Evolutionary conservation across 2,888 invertebrate species (phyloP).

Genomic region (Sphaeridia pumilis): DNA sequence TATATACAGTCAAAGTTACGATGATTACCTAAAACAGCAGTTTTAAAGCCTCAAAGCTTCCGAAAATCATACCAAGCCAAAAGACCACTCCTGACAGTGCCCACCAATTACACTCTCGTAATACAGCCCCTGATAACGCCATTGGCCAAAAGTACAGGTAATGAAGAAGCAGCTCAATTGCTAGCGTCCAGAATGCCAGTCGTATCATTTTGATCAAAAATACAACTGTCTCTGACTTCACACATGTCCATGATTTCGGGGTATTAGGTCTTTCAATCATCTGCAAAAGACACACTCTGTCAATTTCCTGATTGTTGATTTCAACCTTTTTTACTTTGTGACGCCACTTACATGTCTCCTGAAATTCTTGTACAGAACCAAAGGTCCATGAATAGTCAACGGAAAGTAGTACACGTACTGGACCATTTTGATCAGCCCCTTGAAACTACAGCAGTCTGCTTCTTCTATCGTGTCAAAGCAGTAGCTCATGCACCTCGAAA

Average conservation of each 20-base stretch:
- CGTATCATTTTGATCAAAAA: slow-evolving; percentile 39
- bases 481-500: slow-evolving; percentile 58
- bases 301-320: too few species aligned
- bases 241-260: background rate
- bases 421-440: slow-evolving; percentile 45
- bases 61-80: slow-evolving; percentile 60
- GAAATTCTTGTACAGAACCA: slow-evolving; percentile 64
- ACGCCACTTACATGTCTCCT: slow-evolving; percentile 42
- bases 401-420: slow-evolving; percentile 75
- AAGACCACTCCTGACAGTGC: slow-evolving; percentile 74
- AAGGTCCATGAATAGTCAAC: slow-evolving; percentile 69
- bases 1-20: too few species aligned
- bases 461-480: slow-evolving; percentile 47
- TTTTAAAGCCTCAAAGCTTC: too few species aligned
- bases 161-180: slow-evolving; percentile 62
- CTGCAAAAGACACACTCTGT: too few species aligned
- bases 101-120: slow-evolving; percentile 53
- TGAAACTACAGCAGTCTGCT: slow-evolving; percentile 10
- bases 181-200: slow-evolving; percentile 54
- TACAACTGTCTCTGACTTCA: background rate
- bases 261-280: slow-evolving; percentile 7
- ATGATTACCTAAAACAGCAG: too few species aligned
- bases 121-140: slow-evolving; percentile 52
- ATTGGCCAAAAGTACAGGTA: slow-evolving; percentile 71
- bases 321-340: too few species aligned